Percentiles rank a stretch among this genome's conserved stretches.
Evolutionary conservation across 1,140 invertebrate species (phyloP).

Genomic region (Dinoponera quadriceps): DNA sequence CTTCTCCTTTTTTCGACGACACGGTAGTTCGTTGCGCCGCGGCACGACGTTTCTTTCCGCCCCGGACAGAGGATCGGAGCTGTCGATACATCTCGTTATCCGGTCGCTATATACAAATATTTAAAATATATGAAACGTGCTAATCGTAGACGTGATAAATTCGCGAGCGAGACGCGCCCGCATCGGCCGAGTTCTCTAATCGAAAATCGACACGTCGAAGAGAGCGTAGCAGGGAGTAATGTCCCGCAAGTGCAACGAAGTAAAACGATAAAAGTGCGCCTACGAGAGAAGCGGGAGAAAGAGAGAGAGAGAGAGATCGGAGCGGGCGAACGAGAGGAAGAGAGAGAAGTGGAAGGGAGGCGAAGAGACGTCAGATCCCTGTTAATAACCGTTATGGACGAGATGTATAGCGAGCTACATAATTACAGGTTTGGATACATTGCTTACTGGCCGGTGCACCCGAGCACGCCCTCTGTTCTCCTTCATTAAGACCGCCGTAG

Average conservation of each 20-base stretch:
- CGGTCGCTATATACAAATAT: neutral
- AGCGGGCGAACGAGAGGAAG: conserved; percentile 19
- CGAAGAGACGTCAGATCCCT: conserved; percentile 77
- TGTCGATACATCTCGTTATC: conserved; percentile 10
- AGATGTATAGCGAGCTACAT: conserved; percentile 80
- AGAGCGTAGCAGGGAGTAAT: conserved; percentile 28
- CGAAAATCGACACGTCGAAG: conserved; percentile 32
- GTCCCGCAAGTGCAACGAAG: conserved; percentile 59
- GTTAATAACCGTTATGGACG: conserved; percentile 83
- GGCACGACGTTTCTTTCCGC: conserved; percentile 7
- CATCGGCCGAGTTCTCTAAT: conserved; percentile 30
- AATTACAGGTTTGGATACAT: conserved; percentile 84
- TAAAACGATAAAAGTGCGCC: conserved; percentile 60
- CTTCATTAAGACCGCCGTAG: conserved; percentile 82
- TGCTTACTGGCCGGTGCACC: conserved; percentile 82
- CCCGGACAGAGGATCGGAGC: conserved; percentile 10
- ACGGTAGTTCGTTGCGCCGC: conserved; percentile 14
- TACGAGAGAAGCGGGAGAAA: neutral
- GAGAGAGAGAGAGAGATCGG: conserved; percentile 1
- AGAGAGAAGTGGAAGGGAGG: conserved; percentile 5
- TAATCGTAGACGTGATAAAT: conserved; percentile 21
- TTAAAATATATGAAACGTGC: neutral
- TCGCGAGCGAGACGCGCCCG: neutral
- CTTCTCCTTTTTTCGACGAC: neutral
- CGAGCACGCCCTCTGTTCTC: conserved; percentile 84